Conservation (phyloP, 2,113 vertebrate genomes). For the Microcebus griseorufus region DNA sequence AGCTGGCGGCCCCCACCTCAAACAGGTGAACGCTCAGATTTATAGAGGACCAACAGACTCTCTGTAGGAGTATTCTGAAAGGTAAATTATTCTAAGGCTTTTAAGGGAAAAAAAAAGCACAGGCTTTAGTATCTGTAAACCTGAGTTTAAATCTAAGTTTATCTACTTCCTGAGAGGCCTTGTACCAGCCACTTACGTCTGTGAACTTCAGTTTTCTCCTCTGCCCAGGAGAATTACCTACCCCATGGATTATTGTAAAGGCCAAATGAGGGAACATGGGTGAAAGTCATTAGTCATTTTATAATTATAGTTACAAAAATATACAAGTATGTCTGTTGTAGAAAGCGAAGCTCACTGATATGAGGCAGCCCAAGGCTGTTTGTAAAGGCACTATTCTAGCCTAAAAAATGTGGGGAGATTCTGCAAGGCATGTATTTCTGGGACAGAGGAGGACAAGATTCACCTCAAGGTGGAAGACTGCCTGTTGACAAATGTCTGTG, state of each 20-base stretch:
- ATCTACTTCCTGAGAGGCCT: background rate
- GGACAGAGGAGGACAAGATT: background rate
- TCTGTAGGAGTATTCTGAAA: background rate
- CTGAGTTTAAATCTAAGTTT: background rate
- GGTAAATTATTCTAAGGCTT: background rate
- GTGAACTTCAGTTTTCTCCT: background rate
- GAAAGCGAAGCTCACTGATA: background rate
- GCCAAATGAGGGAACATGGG: background rate
- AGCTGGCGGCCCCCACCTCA: background rate
- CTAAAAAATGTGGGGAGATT: background rate
- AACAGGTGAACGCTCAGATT: background rate
- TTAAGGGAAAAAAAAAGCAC: background rate
- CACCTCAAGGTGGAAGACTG: background rate
- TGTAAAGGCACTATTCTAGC: slow-evolving; percentile 7
- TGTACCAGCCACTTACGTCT: background rate
- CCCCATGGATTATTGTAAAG: background rate
- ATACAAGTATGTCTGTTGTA: background rate
- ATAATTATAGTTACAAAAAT: slow-evolving; percentile 1
- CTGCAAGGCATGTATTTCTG: background rate
- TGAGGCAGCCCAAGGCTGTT: background rate
- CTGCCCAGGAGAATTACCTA: background rate
- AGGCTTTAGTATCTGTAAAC: background rate
- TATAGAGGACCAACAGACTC: background rate
- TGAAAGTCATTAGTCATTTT: background rate
- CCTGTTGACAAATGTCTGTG: background rate